Evolutionary conservation across 23 tunicate genomes (phyloP).

Genomic region (Halocynthia roretzi): DNA sequence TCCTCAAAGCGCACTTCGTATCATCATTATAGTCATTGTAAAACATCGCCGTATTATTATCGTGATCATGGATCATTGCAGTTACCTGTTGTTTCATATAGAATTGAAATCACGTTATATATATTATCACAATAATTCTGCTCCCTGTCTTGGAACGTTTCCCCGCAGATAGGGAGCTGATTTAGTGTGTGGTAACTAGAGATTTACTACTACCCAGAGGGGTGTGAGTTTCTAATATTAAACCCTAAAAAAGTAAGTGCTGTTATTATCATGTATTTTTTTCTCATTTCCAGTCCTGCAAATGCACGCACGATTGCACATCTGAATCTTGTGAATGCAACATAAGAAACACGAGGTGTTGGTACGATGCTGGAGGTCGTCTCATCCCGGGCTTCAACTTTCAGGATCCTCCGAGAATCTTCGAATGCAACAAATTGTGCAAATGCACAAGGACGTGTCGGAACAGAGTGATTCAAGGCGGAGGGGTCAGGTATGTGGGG

Average conservation of each 20-base stretch:
- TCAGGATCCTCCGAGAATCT: constrained; percentile 46
- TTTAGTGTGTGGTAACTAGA: not conserved
- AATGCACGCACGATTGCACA: constrained; percentile 48
- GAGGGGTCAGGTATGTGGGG: constrained; percentile 48
- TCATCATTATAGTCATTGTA: too few relatives aligned
- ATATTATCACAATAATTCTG: too few relatives aligned
- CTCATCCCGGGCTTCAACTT: constrained; percentile 49
- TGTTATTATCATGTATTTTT: constrained; percentile 15
- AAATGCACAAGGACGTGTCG: constrained; percentile 44
- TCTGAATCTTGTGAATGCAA: constrained; percentile 41
- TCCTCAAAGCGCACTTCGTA: too few relatives aligned
- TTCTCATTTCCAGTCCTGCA: constrained; percentile 29
- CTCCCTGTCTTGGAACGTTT: not conserved
- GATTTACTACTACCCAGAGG: not conserved
- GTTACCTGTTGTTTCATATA: too few relatives aligned
- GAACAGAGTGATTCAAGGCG: constrained; percentile 78
- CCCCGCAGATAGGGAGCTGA: not conserved
- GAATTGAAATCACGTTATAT: too few relatives aligned
- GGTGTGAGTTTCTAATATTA: not conserved
- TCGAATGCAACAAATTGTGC: constrained; percentile 83
- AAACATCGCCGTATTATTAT: too few relatives aligned
- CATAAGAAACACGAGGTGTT: constrained; percentile 49
- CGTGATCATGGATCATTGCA: too few relatives aligned
- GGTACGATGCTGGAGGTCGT: constrained; percentile 70
- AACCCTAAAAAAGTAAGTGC: not conserved